Base-by-base conservation (phyloP, 2,888 invertebrate species). In the Tridacna crocea region DNA sequence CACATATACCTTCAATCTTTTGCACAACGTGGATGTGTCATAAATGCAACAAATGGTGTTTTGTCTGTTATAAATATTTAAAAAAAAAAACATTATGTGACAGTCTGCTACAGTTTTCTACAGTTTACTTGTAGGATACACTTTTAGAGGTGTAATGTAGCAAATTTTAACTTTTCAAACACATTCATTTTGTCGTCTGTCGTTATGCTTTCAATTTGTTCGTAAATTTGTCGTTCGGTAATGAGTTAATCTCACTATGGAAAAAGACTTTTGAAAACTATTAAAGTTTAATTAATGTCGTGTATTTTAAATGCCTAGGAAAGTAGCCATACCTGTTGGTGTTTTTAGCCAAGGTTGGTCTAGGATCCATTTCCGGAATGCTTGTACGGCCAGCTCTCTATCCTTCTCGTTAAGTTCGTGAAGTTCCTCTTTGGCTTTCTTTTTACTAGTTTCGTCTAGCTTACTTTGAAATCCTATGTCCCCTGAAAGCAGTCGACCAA, bases 371-470 rank as follows among this genome's bases (percentile, higher is more conserved):
- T 79, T 60, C 22, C 85, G 36, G 17, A 85, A 79, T 11, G 83
- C 76, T 26, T 80, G 76, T n/a, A 85, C 85, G 27, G 85, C 83
- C 13, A 78, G 27, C 24, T 60, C 75, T 17, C 83, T 58, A 19
- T 85, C 85, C 12, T 77, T 74, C 15, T 83, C 78, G 58, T 85
- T 77, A 15, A 72, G 22, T 55, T 85, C 85, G 22, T 74, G 72
- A 15, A 85, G 61, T 48, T 85, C 85, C 17, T 85, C 80, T 27
- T 75, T 65, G 0, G 79, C 83, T 75, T 73, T 83, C 58, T 77
- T 75, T 74, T 73, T 65, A 48, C 83, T 77, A 10, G 27, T 61
- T 36, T 85, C 79, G 70, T 81, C 78, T 0, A 85, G 77, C 19
- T 47, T 51, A 24, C 79, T 78, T 19, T 27, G 27, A 60, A 80